phyloP scores from a whole-genome alignment of 30 jellyfish, hydroid and myxozoan genomes.

The Aurelia aurita region DNA sequence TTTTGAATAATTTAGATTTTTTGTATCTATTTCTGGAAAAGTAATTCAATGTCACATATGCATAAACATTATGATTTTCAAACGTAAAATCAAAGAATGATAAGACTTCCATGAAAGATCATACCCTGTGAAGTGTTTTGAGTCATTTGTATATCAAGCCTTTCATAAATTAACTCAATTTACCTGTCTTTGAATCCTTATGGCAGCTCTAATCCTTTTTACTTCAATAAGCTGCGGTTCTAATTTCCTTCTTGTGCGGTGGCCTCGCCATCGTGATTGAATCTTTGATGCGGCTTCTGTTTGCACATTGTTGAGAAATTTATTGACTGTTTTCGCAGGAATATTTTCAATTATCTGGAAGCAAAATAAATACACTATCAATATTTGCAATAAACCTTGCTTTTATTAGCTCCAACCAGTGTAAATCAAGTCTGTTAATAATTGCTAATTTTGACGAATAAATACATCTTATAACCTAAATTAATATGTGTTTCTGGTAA shows the following conservation, averaged over 20 bases:
- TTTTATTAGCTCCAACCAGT: no score
- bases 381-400: background rate
- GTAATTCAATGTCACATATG: no score
- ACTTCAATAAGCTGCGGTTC: constrained; percentile 33
- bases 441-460: no score
- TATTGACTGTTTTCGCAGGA: constrained; percentile 87
- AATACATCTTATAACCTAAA: no score
- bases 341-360: constrained; percentile 70
- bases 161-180: background rate
- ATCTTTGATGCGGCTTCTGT: constrained; percentile 72
- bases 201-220: constrained; percentile 73
- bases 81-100: no score
- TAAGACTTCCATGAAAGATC: background rate
- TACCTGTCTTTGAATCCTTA: constrained; percentile 85
- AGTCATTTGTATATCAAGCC: background rate
- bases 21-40: no score
- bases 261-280: constrained; percentile 90
- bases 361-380: background rate
- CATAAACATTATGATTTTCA: no score
- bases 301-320: constrained; percentile 59
- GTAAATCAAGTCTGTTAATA: no score
- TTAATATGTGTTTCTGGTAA: no score
- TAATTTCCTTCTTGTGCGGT: constrained; percentile 40
- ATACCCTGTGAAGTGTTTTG: background rate
- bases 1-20: no score